These are phyloP conservation scores for Tuberolachnus salignus DNA, from an alignment of 2,888 invertebrate species.

Conservation along the genomic window DNA sequence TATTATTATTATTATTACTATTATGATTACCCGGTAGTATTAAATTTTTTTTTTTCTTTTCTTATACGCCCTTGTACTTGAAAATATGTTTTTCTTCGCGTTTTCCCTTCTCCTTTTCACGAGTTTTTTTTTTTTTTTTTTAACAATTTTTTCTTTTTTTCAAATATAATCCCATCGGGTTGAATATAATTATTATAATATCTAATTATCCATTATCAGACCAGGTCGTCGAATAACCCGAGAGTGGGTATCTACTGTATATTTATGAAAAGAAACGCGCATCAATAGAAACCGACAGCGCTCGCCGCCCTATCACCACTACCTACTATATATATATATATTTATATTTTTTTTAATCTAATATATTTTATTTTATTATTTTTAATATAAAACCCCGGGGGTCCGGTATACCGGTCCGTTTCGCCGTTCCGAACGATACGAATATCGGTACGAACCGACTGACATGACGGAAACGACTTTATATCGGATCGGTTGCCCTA, in stretches of 20 bases:
- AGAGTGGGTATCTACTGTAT: slow-evolving; percentile 17
- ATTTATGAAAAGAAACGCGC: neutral
- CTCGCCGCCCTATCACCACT: no score
- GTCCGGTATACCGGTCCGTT: neutral
- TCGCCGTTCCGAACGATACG: no score
- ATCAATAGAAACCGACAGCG: neutral
- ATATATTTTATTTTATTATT: neutral
- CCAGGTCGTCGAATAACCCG: neutral
- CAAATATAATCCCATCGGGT: neutral
- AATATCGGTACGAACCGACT: no score
- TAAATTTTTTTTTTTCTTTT: neutral
- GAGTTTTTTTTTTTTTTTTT: neutral
- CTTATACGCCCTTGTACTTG: neutral
- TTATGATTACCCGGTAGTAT: no score
- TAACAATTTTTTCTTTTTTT: neutral
- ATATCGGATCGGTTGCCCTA: no score
- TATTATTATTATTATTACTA: slow-evolving; percentile 1
- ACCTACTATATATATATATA: slow-evolving; percentile 1
- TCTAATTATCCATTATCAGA: slow-evolving; percentile 22
- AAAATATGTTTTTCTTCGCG: neutral
- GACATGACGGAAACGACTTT: no score
- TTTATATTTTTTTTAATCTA: neutral
- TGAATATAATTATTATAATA: neutral
- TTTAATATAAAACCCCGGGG: neutral
- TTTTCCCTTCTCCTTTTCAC: neutral